These are phyloP conservation scores for Fissipunctia ypsillon DNA, from an alignment of 2,888 invertebrate species.

Conservation along the genomic window DNA sequence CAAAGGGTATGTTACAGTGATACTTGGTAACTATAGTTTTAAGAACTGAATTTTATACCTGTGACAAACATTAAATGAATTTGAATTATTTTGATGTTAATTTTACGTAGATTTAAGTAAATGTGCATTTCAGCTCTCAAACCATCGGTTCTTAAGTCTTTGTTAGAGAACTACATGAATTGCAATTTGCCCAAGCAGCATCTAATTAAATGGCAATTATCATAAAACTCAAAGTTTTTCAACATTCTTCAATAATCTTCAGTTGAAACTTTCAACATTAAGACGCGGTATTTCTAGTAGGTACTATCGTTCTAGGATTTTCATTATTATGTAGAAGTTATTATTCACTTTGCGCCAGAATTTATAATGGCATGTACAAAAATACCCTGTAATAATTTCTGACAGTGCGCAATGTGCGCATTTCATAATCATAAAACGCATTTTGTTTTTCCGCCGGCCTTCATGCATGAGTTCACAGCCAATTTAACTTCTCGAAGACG, in stretches of 20 bases:
- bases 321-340: not conserved
- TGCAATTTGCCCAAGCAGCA: not conserved
- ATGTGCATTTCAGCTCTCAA: not conserved
- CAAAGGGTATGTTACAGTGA: no score
- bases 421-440: conserved; percentile 28
- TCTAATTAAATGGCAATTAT: not conserved
- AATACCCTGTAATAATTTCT: not conserved
- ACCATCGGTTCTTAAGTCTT: not conserved
- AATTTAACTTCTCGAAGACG: conserved; percentile 27
- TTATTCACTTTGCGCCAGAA: not conserved
- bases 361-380: not conserved
- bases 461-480: conserved; percentile 25
- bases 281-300: not conserved
- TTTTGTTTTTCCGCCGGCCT: conserved; percentile 34
- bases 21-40: no score
- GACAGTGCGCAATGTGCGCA: not conserved
- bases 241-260: not conserved
- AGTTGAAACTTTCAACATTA: not conserved
- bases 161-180: not conserved
- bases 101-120: conserved; percentile 3
- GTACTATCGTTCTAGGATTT: not conserved
- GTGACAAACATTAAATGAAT: no score
- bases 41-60: no score
- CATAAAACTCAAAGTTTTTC: not conserved
- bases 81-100: no score